phyloP scores from a whole-genome alignment of 2,113 vertebrate species.

The Cichladusa arquata region DNA sequence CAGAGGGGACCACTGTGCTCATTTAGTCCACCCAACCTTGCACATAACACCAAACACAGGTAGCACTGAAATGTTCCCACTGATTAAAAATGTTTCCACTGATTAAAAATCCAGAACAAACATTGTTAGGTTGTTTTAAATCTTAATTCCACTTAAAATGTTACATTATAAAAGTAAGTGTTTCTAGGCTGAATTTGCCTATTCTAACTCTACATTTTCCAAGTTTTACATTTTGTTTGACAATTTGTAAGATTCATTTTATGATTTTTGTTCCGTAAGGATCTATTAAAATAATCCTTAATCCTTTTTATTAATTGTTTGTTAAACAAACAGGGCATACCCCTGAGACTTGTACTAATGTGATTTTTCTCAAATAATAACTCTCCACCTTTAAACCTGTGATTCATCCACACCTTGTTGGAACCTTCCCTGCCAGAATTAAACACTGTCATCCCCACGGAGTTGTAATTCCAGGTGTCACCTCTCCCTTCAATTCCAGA shows the following conservation, averaged over 20 bases:
- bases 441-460: neutral
- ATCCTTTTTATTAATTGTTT: neutral
- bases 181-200: neutral
- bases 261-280: neutral
- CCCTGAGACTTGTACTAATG: neutral
- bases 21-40: neutral
- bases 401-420: neutral
- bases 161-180: neutral
- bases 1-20: neutral
- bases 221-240: neutral
- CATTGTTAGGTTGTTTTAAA: neutral
- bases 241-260: neutral
- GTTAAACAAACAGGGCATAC: neutral
- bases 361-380: neutral
- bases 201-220: neutral
- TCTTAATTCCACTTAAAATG: neutral
- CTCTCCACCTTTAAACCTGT: neutral
- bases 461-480: neutral
- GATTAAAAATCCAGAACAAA: neutral
- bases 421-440: neutral
- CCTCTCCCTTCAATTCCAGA: neutral
- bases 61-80: neutral
- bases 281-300: neutral
- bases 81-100: neutral
- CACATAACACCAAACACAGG: neutral